Percentiles rank a stretch among this genome's conserved stretches.
Conservation (phyloP, 1,140 invertebrate genomes). For the Drosophila arizonae region DNA sequence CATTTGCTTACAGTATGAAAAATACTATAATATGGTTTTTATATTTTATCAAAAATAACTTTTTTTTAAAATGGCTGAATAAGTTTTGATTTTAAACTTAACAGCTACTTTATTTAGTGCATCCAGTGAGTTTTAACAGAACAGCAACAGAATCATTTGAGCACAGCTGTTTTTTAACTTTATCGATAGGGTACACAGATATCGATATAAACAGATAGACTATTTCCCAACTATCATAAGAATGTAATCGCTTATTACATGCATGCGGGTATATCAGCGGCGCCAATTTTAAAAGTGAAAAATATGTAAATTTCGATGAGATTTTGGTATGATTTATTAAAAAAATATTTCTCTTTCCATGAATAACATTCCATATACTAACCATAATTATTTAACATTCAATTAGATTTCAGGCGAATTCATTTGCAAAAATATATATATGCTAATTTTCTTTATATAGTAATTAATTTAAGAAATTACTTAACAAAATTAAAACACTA, state of each 20-base stretch:
- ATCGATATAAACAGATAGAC: constrained; percentile 1
- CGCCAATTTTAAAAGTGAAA: not conserved
- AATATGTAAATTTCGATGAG: not conserved
- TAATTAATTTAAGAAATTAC: constrained; percentile 41
- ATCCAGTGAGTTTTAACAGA: not conserved
- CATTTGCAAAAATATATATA: constrained; percentile 45
- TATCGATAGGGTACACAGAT: not conserved
- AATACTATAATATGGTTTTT: not conserved
- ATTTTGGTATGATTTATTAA: constrained; percentile 64
- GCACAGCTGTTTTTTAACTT: constrained; percentile 3
- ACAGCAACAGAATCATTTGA: not conserved
- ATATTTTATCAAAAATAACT: not conserved
- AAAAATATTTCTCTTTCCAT: constrained; percentile 79
- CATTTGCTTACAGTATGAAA: not conserved
- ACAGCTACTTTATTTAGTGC: not conserved
- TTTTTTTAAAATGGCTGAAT: not conserved
- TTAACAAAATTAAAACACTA: constrained; percentile 45
- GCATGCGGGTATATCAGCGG: not conserved
- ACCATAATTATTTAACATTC: constrained; percentile 67
- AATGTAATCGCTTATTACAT: not conserved
- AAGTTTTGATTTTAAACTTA: constrained; percentile 2
- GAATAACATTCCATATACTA: constrained; percentile 69
- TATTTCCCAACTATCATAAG: not conserved
- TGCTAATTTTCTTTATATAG: constrained; percentile 19
- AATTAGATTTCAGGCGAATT: constrained; percentile 57